Evolutionary conservation across 2,888 invertebrate genomes (phyloP).

Genomic region (Slavum lentiscoides): DNA sequence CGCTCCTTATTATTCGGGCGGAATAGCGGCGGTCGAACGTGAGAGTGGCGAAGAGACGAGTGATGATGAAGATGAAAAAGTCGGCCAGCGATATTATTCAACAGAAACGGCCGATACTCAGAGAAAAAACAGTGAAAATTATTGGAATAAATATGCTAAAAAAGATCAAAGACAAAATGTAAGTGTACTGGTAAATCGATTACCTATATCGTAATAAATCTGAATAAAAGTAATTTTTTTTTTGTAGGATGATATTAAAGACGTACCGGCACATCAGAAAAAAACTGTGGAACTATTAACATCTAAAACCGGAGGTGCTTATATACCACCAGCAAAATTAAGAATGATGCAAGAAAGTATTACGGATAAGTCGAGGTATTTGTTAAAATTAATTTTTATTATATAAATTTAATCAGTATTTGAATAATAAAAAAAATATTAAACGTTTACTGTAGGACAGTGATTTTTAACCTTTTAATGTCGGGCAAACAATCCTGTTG

Average conservation of each 20-base stretch:
- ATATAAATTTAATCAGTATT: not conserved
- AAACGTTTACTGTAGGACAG: too few species aligned
- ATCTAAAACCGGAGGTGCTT: conserved; percentile 89
- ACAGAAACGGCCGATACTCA: conserved; percentile 18
- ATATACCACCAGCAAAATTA: conserved; percentile 96
- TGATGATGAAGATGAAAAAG: conserved; percentile 41
- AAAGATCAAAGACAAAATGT: conserved; percentile 32
- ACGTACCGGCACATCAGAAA: conserved; percentile 36
- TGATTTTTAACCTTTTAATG: too few species aligned
- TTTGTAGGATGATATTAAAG: conserved; percentile 11
- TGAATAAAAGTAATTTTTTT: not conserved
- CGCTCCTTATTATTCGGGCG: conserved; percentile 40
- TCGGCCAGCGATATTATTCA: conserved; percentile 48
- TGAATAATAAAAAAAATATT: not conserved
- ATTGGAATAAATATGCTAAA: conserved; percentile 45
- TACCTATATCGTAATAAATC: conserved; percentile 2
- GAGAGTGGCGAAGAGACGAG: conserved; percentile 50
- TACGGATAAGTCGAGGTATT: conserved; percentile 77
- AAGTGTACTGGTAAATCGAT: not conserved
- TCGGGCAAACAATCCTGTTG: too few species aligned
- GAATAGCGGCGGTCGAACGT: not conserved
- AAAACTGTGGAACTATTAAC: conserved; percentile 58
- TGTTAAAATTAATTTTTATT: not conserved
- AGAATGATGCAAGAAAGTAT: conserved; percentile 94
- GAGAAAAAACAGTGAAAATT: conserved; percentile 45